Conservation (phyloP, 2,888 invertebrate genomes). For the Romanomermis culicivorax region DNA sequence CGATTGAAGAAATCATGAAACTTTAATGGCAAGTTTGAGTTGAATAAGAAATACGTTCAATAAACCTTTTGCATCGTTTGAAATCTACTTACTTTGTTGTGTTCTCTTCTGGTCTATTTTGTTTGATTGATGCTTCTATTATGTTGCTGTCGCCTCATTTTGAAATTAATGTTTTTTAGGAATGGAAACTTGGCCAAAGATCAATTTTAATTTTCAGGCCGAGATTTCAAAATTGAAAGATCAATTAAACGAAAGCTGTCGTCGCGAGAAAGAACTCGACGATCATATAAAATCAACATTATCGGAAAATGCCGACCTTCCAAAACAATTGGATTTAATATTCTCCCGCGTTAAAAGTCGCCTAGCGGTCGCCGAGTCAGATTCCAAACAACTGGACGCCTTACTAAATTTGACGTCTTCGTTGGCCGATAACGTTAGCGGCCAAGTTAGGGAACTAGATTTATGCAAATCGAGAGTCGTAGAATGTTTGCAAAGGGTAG, state of each 20-base stretch:
- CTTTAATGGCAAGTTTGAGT: too few relatives aligned
- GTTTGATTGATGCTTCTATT: too few relatives aligned
- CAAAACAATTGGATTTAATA: conserved; percentile 17
- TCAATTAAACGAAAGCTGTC: background rate
- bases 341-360: conserved; percentile 21
- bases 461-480: conserved; percentile 74
- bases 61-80: too few relatives aligned
- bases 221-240: background rate
- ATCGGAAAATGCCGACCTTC: conserved; percentile 1
- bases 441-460: conserved; percentile 64
- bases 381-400: conserved; percentile 55
- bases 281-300: background rate
- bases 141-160: too few relatives aligned
- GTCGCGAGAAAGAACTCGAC: conserved; percentile 1
- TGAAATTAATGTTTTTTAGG: too few relatives aligned
- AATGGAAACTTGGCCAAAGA: too few relatives aligned
- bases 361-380: conserved; percentile 38
- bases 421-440: conserved; percentile 75
- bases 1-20: conserved; percentile 9
- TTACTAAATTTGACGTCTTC: conserved; percentile 69
- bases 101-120: too few relatives aligned
- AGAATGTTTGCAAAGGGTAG: conserved; percentile 76
- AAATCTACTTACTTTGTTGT: too few relatives aligned
- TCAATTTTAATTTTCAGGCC: background rate
- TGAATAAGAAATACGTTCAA: too few relatives aligned